Percentiles rank a stretch among this genome's conserved stretches.
phyloP scores from a whole-genome alignment of 2,797 vertebrate species.

The Ataeniobius toweri region DNA sequence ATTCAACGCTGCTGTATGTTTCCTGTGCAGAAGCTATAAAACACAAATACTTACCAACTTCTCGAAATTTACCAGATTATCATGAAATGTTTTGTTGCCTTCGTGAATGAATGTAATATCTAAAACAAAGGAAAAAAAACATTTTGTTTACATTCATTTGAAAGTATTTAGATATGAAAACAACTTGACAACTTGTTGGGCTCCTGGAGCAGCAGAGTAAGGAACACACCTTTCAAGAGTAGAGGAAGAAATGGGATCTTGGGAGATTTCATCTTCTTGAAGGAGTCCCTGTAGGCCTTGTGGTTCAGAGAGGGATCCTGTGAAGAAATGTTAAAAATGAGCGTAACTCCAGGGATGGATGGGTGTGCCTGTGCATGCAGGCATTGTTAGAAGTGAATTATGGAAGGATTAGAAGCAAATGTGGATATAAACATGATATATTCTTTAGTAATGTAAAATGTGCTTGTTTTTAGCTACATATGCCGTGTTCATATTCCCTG shows the following conservation, averaged over 20 bases:
- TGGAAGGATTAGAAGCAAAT: conserved; percentile 18
- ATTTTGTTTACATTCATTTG: conserved; percentile 7
- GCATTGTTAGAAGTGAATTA: conserved; percentile 34
- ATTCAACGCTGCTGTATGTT: not conserved
- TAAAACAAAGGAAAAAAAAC: conserved; percentile 46
- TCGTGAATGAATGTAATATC: conserved; percentile 98
- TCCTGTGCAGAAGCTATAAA: not conserved
- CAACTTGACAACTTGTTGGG: conserved; percentile 16
- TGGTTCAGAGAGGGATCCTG: conserved; percentile 98
- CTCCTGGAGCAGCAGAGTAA: conserved; percentile 34
- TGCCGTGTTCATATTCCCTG: not conserved
- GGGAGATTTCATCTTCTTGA: conserved; percentile 98
- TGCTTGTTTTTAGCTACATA: conserved; percentile 8
- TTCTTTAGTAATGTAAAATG: conserved; percentile 24
- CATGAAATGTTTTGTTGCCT: conserved; percentile 98
- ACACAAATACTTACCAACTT: conserved; percentile 88
- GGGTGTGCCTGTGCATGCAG: conserved; percentile 32
- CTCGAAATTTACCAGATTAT: conserved; percentile 97
- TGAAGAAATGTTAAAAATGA: conserved; percentile 72
- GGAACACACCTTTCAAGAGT: conserved; percentile 90
- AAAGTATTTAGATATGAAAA: not conserved
- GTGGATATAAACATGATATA: conserved; percentile 11
- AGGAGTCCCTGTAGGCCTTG: conserved; percentile 97
- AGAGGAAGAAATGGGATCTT: conserved; percentile 98
- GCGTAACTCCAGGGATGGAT: conserved; percentile 6